Percentiles rank a stretch among this genome's conserved stretches.
These are phyloP conservation scores for Camponotus pennsylvanicus DNA, from an alignment of 1,140 invertebrate genomes.

Conservation along the genomic window DNA sequence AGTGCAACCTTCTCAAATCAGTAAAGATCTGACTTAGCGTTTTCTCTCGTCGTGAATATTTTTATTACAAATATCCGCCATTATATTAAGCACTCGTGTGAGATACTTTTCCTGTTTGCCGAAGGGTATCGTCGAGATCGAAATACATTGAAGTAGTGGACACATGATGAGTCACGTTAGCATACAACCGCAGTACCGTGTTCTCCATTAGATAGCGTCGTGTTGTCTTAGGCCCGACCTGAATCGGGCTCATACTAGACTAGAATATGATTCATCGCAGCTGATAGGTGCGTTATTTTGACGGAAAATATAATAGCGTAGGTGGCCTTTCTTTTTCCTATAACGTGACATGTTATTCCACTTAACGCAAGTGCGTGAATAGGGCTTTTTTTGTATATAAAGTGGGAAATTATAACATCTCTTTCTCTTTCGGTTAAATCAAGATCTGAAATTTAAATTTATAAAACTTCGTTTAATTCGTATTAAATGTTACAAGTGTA, in stretches of 20 bases:
- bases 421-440: not conserved
- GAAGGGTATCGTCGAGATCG: slow-evolving; percentile 64
- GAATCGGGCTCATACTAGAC: slow-evolving; percentile 55
- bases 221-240: slow-evolving; percentile 73
- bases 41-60: slow-evolving; percentile 44
- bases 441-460: slow-evolving; percentile 1
- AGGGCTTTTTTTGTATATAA: not conserved
- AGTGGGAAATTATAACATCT: not conserved
- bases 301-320: slow-evolving; percentile 66
- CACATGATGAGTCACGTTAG: slow-evolving; percentile 73
- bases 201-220: slow-evolving; percentile 72
- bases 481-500: not conserved
- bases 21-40: not conserved
- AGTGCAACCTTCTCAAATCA: slow-evolving; percentile 1
- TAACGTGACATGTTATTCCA: slow-evolving; percentile 39
- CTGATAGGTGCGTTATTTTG: slow-evolving; percentile 63
- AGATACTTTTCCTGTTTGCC: slow-evolving; percentile 59
- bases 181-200: slow-evolving; percentile 69
- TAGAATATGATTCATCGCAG: slow-evolving; percentile 65
- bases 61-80: slow-evolving; percentile 66
- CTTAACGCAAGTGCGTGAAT: slow-evolving; percentile 5
- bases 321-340: not conserved
- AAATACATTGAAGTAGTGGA: slow-evolving; percentile 53
- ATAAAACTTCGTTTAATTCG: not conserved
- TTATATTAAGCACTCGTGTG: slow-evolving; percentile 41